Evolutionary conservation across 2,113 vertebrate genomes (phyloP), one percentile per base, ranked within the genome.

Genomic region (Pithys albifrons): DNA sequence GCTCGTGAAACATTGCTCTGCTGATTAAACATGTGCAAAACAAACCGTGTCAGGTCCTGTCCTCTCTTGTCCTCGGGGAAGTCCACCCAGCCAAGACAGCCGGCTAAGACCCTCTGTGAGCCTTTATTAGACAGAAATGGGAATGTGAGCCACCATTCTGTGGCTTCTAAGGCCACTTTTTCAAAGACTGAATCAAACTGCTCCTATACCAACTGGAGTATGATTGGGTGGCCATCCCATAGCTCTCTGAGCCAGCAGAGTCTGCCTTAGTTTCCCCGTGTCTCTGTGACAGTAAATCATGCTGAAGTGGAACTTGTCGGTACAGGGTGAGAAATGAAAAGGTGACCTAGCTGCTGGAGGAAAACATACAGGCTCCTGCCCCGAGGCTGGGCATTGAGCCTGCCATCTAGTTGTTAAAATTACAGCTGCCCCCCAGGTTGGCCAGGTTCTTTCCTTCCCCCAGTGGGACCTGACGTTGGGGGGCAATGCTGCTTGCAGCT

Each of bases 11-110:
- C 35, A 41, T 45, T 52, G 57, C 59, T 91, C 37, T 52, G 45
- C 61, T 87, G 89, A 89, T 89, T 76, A 79, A 95, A 70, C n/a
- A 61, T 18, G 72, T 65, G 49, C 74, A 89, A 89, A 89, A 62
- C 84, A 83, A 80, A 77, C 46, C 2, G 0, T 59, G 61, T 82
- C 81, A 35, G 65, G 66, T 94, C 31, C 66, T 86, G 29, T 31
- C 8, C 71, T 12, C n/a, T 73, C n/a, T 37, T 14, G 41, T 48
- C 31, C 24, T 48, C 29, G 0, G 0, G 31, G n/a, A 64, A 54
- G 7, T 10, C 43, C 75, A 81, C 33, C 71, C 64, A 65, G 49
- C 51, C 37, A 55, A 54, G 62, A 35, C 3, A 9, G 67, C 24
- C 69, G 74, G 59, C 73, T n/a, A 79, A 77, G 91, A 83, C 46